Evolutionary conservation across 2,888 invertebrate genomes (phyloP).

Genomic region (Diarsia dahlii): DNA sequence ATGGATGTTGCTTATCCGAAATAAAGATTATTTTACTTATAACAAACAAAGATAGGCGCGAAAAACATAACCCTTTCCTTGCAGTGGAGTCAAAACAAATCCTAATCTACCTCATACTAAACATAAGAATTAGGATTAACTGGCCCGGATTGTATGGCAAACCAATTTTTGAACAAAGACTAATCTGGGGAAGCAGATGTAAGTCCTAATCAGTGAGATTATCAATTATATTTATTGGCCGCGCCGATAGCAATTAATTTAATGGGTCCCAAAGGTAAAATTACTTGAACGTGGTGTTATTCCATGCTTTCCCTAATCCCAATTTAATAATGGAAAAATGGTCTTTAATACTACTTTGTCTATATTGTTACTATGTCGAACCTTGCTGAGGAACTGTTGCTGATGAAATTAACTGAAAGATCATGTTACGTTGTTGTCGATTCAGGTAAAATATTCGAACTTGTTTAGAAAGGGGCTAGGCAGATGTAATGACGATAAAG

Average conservation of each 20-base stretch:
- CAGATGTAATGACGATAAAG: background rate
- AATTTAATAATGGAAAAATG: constrained; percentile 32
- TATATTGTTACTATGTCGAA: no score
- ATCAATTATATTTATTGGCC: constrained; percentile 43
- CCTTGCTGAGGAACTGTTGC: background rate
- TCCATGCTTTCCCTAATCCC: constrained; percentile 4
- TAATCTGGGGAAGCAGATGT: constrained; percentile 14
- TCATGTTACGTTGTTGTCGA: background rate
- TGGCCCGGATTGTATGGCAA: background rate
- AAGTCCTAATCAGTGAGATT: constrained; percentile 21
- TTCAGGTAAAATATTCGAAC: background rate
- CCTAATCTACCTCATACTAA: background rate
- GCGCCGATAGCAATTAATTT: constrained; percentile 37
- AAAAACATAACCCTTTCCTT: no score
- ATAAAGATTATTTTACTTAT: no score
- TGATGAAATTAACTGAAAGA: background rate
- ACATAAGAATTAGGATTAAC: background rate
- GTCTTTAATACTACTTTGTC: background rate
- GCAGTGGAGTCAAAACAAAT: background rate
- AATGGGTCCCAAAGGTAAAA: constrained; percentile 35
- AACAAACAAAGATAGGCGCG: no score
- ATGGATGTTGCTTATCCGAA: no score
- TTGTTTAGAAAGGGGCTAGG: background rate
- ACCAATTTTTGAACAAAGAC: constrained; percentile 19
- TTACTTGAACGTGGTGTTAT: constrained; percentile 37